Base-by-base conservation (phyloP, 1,140 invertebrate genomes). In the Papilio polytes region DNA sequence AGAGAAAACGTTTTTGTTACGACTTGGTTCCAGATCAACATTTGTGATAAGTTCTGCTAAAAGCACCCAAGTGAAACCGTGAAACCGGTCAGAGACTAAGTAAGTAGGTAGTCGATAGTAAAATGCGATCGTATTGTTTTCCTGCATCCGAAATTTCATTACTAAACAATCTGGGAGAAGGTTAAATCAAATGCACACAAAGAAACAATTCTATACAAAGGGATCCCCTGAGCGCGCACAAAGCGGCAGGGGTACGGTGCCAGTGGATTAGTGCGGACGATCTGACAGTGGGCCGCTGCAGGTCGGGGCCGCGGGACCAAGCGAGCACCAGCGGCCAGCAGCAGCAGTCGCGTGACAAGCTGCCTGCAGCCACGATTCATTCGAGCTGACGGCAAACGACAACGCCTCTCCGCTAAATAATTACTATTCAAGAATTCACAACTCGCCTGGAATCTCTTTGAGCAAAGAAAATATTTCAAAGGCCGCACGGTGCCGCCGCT, bases 401-500 rank as follows among this genome's bases (percentile, higher is more conserved):
- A 74, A 82, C 76, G 74, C 80, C 78, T 20, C 74, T 18, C 70
- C 82, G 78, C 84, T 90, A 90, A 91, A 92, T 36, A 3, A 36
- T 89, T 86, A 87, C 87, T 90, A 92, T 93, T 90, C 91, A 90
- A 90, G 90, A 86, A 90, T 91, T 83, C 85, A 82, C 82, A 83
- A 77, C 78, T 79, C 74, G 82, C 81, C 74, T 48, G 89, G 91
- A 90, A 91, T 92, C 83, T 89, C 87, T 89, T 90, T 89, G 90
- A 91, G 85, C 85, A 22, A 59, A 59, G 22, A 22, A 59, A 59
- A 59, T 59, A 59, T 20, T 85, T 90, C 82, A 85, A 88, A 89
- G 84, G 74, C 81, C 78, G 77, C 59, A 59, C 73, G 63, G 66
- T 31, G 46, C 41, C 26, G 63, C 70, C 53, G n/a, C 74, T 53